Conservation (phyloP, 2,113 vertebrate species). For the Barbus barbus region DNA sequence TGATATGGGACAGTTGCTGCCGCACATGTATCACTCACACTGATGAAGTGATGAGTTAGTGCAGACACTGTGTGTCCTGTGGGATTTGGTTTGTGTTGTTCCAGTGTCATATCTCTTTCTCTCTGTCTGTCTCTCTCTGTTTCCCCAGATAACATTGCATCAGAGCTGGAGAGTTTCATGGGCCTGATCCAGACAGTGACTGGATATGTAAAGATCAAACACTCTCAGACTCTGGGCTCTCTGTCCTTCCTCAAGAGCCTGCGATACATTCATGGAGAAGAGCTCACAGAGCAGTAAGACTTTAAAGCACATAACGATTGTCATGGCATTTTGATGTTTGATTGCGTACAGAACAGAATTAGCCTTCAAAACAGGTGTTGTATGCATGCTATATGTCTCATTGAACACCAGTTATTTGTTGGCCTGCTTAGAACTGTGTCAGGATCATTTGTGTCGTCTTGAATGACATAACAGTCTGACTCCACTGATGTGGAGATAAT, state of each 20-base stretch:
- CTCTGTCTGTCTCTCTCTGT: not conserved
- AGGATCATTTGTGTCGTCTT: not conserved
- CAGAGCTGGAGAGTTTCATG: slow-evolving; percentile 97
- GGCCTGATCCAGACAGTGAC: slow-evolving; percentile 95
- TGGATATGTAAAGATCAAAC: slow-evolving; percentile 93
- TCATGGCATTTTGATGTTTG: not conserved
- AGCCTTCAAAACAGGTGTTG: not conserved
- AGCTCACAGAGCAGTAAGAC: slow-evolving; percentile 88
- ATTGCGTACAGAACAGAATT: not conserved
- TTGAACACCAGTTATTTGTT: slow-evolving; percentile 5
- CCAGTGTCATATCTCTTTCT: slow-evolving; percentile 33
- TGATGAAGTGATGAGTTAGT: slow-evolving; percentile 4
- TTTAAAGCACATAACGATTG: not conserved
- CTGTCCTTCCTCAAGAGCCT: slow-evolving; percentile 95
- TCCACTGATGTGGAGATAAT: not conserved
- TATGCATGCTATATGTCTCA: not conserved
- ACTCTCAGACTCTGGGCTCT: slow-evolving; percentile 91
- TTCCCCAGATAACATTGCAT: slow-evolving; percentile 89
- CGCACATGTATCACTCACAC: slow-evolving; percentile 25
- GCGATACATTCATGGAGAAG: slow-evolving; percentile 88
- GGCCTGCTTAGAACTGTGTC: not conserved
- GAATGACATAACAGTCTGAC: no score
- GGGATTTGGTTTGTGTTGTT: slow-evolving; percentile 14
- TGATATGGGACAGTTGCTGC: slow-evolving; percentile 3
- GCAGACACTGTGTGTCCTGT: not conserved